phyloP scores from a whole-genome alignment of 2,113 vertebrate genomes.

The Perca flavescens region DNA sequence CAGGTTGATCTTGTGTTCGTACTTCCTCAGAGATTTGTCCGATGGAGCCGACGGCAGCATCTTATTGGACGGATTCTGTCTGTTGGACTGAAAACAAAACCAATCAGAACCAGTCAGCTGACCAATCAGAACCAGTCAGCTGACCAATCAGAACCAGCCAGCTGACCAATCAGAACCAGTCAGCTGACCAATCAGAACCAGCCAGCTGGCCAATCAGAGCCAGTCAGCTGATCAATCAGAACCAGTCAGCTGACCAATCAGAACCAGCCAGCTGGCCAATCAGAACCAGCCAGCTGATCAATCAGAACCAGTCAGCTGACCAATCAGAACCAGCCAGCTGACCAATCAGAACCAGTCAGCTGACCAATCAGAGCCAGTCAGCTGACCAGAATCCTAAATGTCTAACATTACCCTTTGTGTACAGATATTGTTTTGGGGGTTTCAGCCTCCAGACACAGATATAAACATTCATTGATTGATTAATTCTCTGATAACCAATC shows the following conservation, averaged over 20 bases:
- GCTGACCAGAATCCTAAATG: background rate
- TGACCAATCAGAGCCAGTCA: background rate
- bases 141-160: background rate
- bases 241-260: too few species aligned
- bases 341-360: too few species aligned
- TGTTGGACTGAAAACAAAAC: slow-evolving; percentile 57
- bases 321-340: background rate
- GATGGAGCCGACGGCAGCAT: slow-evolving; percentile 63
- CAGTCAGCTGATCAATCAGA: too few species aligned
- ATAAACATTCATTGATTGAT: too few species aligned
- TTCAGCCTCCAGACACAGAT: too few species aligned
- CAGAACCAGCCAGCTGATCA: too few species aligned
- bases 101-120: too few species aligned
- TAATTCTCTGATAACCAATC: background rate
- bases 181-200: too few species aligned
- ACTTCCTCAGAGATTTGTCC: slow-evolving; percentile 83
- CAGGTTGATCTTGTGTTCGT: slow-evolving; percentile 85
- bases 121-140: too few species aligned
- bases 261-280: background rate
- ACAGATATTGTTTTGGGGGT: too few species aligned
- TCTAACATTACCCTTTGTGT: too few species aligned
- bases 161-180: background rate
- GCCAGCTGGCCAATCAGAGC: background rate
- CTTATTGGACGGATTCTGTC: slow-evolving; percentile 65
- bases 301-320: too few species aligned